Evolutionary conservation across 2,797 vertebrate genomes (phyloP), one percentile per base, ranked within the genome.

Genomic region (Girardinus metallicus): DNA sequence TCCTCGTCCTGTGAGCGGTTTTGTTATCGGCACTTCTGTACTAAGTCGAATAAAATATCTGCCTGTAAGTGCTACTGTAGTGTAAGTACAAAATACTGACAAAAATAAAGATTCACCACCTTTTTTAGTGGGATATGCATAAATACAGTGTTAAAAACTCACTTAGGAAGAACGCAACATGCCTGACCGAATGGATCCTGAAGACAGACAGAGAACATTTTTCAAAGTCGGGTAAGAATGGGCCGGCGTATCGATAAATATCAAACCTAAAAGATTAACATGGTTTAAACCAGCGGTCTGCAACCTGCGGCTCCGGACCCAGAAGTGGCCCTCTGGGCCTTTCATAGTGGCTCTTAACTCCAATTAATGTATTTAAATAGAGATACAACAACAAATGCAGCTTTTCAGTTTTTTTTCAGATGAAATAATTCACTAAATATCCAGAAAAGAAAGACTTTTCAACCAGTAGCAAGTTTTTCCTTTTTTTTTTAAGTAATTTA

Each of bases 61-160:
- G 10, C 57, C 51, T 74, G 18, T 60, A 83, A 83, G 83, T 87
- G 80, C 80, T 77, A 23, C n/a, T 71, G 83, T 76, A 76, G 41
- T 60, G 78, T 82, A 2, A 29, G 78, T 64, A 49, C 0, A 57
- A 11, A 66, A n/a, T 49, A 47, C 44, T 26, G 43, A 76, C 16
- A 70, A 29, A 44, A 51, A 1, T 36, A 51, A 73, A 74, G 47
- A 57, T 31, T 57, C 62, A 36, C 39, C 36, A 26, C 23, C 66
- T n/a, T 44, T 44, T 70, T 34, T 8, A n/a, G 23, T 70, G 5
- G 11, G 41, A 44, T 44, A 70, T 70, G 39, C 18, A 70, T 70
- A 43, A 41, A 70, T 43, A 70, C 13, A 70, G 39, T n/a, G 66
- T n/a, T 44, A n/a, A 70, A 26, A 43, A 43, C 13, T 44, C 39